Evolutionary conservation across 1,140 invertebrate genomes (phyloP), one percentile per base, ranked within the genome.

Genomic region (Sminthurinus signatus): DNA sequence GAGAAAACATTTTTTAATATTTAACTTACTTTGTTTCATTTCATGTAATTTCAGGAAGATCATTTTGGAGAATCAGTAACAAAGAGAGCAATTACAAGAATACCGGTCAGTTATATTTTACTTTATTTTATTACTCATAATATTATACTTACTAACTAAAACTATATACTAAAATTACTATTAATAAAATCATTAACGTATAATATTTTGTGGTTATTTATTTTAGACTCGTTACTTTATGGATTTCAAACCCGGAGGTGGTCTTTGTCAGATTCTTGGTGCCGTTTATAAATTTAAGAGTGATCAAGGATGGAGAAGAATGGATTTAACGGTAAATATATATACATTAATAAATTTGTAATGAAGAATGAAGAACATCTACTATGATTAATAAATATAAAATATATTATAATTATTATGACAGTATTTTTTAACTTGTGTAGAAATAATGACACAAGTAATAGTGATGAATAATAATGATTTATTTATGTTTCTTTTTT

Each of bases 11-110:
- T 36, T 8, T 36, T 36, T 36, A 36, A 36, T 36, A 8, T 36
- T 36, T 36, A 8, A 8, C 32, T 15, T 36, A 8, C 32, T 36
- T 15, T 36, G 15, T 36, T 15, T 15, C 5, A 15, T 36, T 50
- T 82, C 97, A n/a, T n/a, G 50, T 93, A 96, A 76, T 97, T 97
- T 78, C 93, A 97, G 81, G 94, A 97, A 78, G 93, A 96, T 70
- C 90, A 90, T 77, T 84, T 96, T 74, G 93, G 93, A 2, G 93
- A 94, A 81, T 93, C 90, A 84, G 87, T 89, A 19, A 83, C 84
- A 48, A 95, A 96, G 78, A 88, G 93, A 69, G 85, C 88, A 75
- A 81, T 84, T 54, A 85, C 86, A 42, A 83, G 88, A 77, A 83
- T 93, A 78, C 90, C 90, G 73, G 89, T 91, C 82, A 83, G 85